Evolutionary conservation across 2,797 vertebrate species (phyloP).

Genomic region (Echiichthys vipera): DNA sequence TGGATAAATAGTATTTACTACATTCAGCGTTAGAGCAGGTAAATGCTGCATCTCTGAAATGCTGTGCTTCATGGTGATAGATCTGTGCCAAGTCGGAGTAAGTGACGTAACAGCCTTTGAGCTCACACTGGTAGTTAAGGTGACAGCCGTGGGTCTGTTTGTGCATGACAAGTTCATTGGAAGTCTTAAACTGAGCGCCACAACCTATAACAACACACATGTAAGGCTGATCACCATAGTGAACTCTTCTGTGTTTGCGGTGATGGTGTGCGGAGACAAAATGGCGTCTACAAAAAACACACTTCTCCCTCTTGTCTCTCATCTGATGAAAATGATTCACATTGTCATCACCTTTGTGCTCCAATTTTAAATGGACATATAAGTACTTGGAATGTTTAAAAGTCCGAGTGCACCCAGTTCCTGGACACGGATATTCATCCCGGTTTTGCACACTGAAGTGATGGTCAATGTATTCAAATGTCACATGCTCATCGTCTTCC

Average conservation of each 20-base stretch:
- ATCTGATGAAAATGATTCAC: slow-evolving; percentile 95
- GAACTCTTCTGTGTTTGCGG: slow-evolving; percentile 90
- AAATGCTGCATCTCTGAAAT: slow-evolving; percentile 96
- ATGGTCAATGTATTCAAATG: slow-evolving; percentile 91
- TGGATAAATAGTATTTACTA: slow-evolving; percentile 95
- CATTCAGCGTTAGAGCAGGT: slow-evolving; percentile 91
- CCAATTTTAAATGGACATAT: slow-evolving; percentile 94
- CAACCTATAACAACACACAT: slow-evolving; percentile 92
- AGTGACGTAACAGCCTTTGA: slow-evolving; percentile 93
- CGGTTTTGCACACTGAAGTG: slow-evolving; percentile 93
- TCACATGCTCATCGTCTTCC: slow-evolving; percentile 87
- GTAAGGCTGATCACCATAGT: slow-evolving; percentile 91
- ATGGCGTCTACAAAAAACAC: slow-evolving; percentile 93
- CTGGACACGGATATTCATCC: slow-evolving; percentile 95
- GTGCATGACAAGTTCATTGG: slow-evolving; percentile 94
- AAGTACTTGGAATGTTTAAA: slow-evolving; percentile 99
- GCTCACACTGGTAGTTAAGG: slow-evolving; percentile 92
- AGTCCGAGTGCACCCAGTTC: slow-evolving; percentile 89
- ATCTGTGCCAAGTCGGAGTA: slow-evolving; percentile 95
- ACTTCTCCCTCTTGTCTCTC: slow-evolving; percentile 95
- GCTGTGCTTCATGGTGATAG: slow-evolving; percentile 98
- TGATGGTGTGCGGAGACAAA: slow-evolving; percentile 94
- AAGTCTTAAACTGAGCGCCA: slow-evolving; percentile 88
- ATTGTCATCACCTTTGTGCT: slow-evolving; percentile 92
- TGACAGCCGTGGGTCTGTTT: slow-evolving; percentile 93